Base-by-base conservation (phyloP, 1,140 invertebrate species). In the Trichomalopsis sarcophagae region DNA sequence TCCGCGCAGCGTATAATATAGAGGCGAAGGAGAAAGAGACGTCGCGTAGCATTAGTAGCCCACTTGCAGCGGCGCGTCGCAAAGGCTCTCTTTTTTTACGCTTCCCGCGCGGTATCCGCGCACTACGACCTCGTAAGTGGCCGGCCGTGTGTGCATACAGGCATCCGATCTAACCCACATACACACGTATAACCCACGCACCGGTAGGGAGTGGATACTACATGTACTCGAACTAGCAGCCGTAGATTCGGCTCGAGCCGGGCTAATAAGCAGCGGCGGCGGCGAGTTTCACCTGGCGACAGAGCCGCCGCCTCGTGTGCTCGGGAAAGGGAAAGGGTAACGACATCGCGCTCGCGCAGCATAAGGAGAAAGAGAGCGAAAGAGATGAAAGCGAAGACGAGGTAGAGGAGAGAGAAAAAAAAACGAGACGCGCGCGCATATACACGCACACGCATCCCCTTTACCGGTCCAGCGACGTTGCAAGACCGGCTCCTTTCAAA, bases 401-500 rank as follows among this genome's bases (percentile, higher is more conserved):
- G n/a, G 33, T 14, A 69, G 62, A 66, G 27, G 33, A 74, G 81
- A 79, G 27, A 27, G 27, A 62, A 78, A 44, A 78, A 44, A 3
- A 55, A n/a, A 50, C 21, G 30, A 40, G 27, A 75, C 36, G 21
- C 62, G 21, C 75, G 33, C 66, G 66, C 55, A 33, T 7, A 33
- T 7, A 79, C 27, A 66, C 27, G 30, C 30, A 27, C 50, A 33
- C 50, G 40, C 68, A 74, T 80, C 50, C 62, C 40, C 69, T 50
- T 76, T 76, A 55, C 69, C 79, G 84, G 76, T 74, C 84, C 84
- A 81, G 78, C 84, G 71, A 33, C 69, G 69, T 47, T 84, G 77
- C 83, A 81, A 82, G 84, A 86, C 84, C 84, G 84, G 80, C 84
- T 86, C 73, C 80, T 86, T 86, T 86, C 84, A 82, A 86, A 86